Evolutionary conservation across 1,140 invertebrate genomes (phyloP).

Genomic region (Orius laevigatus): DNA sequence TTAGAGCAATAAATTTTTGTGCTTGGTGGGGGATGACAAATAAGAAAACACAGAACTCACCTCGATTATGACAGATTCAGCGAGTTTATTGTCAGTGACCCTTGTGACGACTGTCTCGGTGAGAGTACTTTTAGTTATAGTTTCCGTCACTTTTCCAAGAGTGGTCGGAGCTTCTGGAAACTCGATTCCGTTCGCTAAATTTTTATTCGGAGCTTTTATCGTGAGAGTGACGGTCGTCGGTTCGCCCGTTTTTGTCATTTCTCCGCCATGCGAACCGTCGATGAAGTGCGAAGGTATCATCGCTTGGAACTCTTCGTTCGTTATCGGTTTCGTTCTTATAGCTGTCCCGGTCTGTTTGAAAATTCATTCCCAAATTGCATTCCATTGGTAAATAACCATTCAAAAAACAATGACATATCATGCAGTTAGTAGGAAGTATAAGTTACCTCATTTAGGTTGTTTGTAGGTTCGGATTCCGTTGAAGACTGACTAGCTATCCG

Average conservation of each 20-base stretch:
- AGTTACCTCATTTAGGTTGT: too few species aligned
- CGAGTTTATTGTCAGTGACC: constrained; percentile 76
- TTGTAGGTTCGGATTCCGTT: constrained; percentile 12
- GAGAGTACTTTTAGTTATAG: constrained; percentile 83
- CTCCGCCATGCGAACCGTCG: not conserved
- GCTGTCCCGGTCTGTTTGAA: too few species aligned
- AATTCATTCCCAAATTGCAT: constrained; percentile 5
- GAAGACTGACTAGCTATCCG: constrained; percentile 20
- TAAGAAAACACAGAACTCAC: constrained; percentile 35
- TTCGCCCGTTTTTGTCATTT: constrained; percentile 4
- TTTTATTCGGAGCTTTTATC: constrained; percentile 45
- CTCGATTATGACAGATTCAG: constrained; percentile 69
- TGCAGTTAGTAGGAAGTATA: not conserved
- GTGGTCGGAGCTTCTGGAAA: constrained; percentile 68
- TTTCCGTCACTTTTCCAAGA: constrained; percentile 74
- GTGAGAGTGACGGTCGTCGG: constrained; percentile 40
- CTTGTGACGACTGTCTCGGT: constrained; percentile 85
- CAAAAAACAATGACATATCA: not conserved
- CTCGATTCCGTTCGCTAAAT: constrained; percentile 36
- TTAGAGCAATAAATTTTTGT: not conserved
- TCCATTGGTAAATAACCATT: not conserved
- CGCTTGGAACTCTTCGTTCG: constrained; percentile 82
- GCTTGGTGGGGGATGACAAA: not conserved
- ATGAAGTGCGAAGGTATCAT: constrained; percentile 84
- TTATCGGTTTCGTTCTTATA: constrained; percentile 54